A percentile compares a stretch with the other conserved stretches of the same genome.
phyloP scores from a whole-genome alignment of 2,888 invertebrate genomes.

The Leptinotarsa haldemani region DNA sequence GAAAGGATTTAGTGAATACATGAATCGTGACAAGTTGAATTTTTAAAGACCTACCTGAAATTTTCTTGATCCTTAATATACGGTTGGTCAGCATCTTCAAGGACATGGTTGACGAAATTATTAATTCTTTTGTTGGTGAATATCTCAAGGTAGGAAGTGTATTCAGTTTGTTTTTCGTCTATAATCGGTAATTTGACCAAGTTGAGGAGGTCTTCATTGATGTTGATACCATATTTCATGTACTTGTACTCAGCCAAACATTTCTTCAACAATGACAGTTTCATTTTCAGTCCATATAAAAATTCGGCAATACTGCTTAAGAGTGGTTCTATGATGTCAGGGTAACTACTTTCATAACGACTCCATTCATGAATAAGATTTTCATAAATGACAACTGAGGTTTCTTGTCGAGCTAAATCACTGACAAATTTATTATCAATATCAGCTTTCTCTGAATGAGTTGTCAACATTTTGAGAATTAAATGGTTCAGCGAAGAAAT shows the following conservation, averaged over 20 bases:
- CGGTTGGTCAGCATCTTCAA: slow-evolving; percentile 48
- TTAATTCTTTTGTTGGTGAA: slow-evolving; percentile 60
- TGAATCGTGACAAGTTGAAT: neutral
- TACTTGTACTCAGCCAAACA: slow-evolving; percentile 59
- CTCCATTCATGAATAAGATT: slow-evolving; percentile 67
- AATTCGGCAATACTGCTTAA: slow-evolving; percentile 77
- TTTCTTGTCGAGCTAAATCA: slow-evolving; percentile 43
- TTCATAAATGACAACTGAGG: slow-evolving; percentile 51
- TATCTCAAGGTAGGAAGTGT: slow-evolving; percentile 65
- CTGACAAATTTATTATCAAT: slow-evolving; percentile 32
- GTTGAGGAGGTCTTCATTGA: slow-evolving; percentile 60
- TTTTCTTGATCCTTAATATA: slow-evolving; percentile 60
- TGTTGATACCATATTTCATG: slow-evolving; percentile 25
- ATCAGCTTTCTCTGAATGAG: slow-evolving; percentile 6
- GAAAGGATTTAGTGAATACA: no score
- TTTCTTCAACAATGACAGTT: slow-evolving; percentile 70
- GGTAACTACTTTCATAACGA: slow-evolving; percentile 75
- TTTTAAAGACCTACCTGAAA: slow-evolving; percentile 65
- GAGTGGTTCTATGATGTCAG: slow-evolving; percentile 82
- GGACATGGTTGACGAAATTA: slow-evolving; percentile 51
- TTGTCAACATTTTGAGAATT: slow-evolving; percentile 28
- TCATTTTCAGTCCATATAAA: slow-evolving; percentile 71
- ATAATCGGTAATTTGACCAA: slow-evolving; percentile 69
- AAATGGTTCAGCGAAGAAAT: slow-evolving; percentile 39
- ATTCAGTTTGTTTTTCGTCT: slow-evolving; percentile 57